Evolutionary conservation across 2,888 invertebrate genomes (phyloP), one percentile per base, ranked within the genome.

Genomic region (Deroplatys truncata): DNA sequence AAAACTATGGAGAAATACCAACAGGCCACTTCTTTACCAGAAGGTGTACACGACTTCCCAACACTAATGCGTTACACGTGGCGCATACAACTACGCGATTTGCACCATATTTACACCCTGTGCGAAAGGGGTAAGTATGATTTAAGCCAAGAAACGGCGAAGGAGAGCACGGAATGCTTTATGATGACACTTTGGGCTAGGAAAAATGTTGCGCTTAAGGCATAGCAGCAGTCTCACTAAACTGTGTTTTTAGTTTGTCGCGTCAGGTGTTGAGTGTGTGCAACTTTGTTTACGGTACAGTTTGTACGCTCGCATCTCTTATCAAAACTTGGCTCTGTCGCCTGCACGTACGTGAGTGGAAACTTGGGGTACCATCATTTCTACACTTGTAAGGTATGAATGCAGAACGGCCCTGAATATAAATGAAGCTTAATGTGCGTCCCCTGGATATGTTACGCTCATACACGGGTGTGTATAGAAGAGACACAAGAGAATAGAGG

Each of bases 351-450:
- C 56, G 56, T 72, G 56, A 72, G 56, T 72, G 25, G 56, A 72
- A 72, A 20, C 56, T 72, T 72, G 56, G 20, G 20, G 0, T 72
- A 72, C 56, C 56, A 72, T 72, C 56, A 72, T 72, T 72, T 72
- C 56, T 72, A 20, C 56, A 72, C 56, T 72, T 72, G 20, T 72
- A 72, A 72, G 56, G 20, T 72, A 72, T 72, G 56, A 72, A 72
- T 72, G 56, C 56, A 72, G 20, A 72, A 25, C 56, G 56, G 56
- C 83, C 84, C 88, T 89, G 90, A 89, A 90, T 90, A 90, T 90
- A 90, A 89, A 90, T 89, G 89, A 89, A 88, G 85, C 89, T 89
- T 89, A 90, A 90, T 90, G 89, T 88, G 87, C 20, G 56, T 72
- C 20, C 15, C 20, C 16, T 72, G 56, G 56, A 72, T 72, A 20